Evolutionary conservation across 2,797 vertebrate genomes (phyloP), one percentile per base, ranked within the genome.

Genomic region (Notolepis coatsorum): DNA sequence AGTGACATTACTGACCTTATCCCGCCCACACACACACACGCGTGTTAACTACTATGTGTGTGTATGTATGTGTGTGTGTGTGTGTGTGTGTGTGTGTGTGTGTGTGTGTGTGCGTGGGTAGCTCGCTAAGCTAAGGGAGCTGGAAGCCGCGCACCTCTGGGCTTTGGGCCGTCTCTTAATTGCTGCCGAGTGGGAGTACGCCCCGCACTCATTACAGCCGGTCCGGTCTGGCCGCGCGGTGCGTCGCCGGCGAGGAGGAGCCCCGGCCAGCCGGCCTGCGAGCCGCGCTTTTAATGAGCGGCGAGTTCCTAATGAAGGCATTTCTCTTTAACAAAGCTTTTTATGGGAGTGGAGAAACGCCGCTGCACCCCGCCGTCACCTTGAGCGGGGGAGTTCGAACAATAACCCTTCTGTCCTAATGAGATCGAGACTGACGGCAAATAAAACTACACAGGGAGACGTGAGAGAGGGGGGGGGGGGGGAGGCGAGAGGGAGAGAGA

Each of bases 271-370:
- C n/a, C 18, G 13, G 27, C 41, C 48, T 45, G 20, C 21, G 20
- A 15, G 38, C 6, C 35, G 47, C 27, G 33, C 12, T 71, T 81
- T 84, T 86, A 86, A 86, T 81, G 84, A 86, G 79, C 20, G 35
- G 31, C 17, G 78, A 66, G 60, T 75, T 82, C 80, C 61, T 90
- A 86, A 90, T 80, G 84, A 88, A 80, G 87, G 80, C 73, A 77
- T 75, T n/a, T 80, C 65, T 76, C 39, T 43, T 35, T 25, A 73
- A 84, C 80, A 82, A 79, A 84, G 73, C 71, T 28, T 68, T 56
- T 79, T 48, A 61, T 52, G 67, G 78, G 46, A 71, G 77, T 78
- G 50, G 66, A 66, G 75, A 75, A n/a, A 68, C 66, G 61, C 65
- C 18, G 54, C 38, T 35, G 59, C 64, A 71, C 53, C 23, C 50